Conservation (phyloP, 2,113 vertebrate species). For the Centropus unirufus region DNA sequence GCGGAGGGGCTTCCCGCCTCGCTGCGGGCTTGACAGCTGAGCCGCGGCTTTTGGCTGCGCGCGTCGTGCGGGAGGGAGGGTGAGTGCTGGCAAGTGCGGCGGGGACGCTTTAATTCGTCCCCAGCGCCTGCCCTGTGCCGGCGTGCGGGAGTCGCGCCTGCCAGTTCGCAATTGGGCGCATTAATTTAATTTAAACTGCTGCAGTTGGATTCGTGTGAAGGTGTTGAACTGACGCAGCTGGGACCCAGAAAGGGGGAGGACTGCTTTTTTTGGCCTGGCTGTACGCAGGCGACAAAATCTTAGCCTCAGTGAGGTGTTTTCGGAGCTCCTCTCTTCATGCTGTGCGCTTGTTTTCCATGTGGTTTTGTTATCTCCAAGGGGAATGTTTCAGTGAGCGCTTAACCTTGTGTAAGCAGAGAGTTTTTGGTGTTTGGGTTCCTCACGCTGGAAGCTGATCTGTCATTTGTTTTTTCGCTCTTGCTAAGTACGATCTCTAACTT, state of each 20-base stretch:
- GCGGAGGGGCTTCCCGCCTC: too few relatives aligned
- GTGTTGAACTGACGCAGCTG: background rate
- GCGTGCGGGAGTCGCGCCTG: background rate
- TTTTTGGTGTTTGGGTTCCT: background rate
- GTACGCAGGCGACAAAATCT: background rate
- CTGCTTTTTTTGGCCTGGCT: background rate
- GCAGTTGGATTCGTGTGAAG: background rate
- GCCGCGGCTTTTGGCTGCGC: background rate
- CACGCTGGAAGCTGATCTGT: background rate
- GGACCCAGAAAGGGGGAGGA: background rate
- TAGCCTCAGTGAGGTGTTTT: background rate
- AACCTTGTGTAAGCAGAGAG: background rate
- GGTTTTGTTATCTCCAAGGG: background rate
- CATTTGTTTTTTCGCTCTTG: background rate
- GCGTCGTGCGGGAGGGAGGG: background rate
- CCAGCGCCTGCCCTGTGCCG: background rate
- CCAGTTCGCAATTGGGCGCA: fast-evolving
- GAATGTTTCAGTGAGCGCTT: background rate
- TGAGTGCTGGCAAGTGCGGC: background rate
- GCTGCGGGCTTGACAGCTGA: fast-evolving
- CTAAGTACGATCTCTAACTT: background rate
- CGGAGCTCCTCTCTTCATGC: background rate
- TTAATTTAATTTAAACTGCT: background rate
- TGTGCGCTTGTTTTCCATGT: background rate
- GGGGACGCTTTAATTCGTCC: background rate